A percentile compares a stretch with the other conserved stretches of the same genome.
These are phyloP conservation scores for Danaus plexippus DNA, from an alignment of 1,140 invertebrate species.

Conservation along the genomic window DNA sequence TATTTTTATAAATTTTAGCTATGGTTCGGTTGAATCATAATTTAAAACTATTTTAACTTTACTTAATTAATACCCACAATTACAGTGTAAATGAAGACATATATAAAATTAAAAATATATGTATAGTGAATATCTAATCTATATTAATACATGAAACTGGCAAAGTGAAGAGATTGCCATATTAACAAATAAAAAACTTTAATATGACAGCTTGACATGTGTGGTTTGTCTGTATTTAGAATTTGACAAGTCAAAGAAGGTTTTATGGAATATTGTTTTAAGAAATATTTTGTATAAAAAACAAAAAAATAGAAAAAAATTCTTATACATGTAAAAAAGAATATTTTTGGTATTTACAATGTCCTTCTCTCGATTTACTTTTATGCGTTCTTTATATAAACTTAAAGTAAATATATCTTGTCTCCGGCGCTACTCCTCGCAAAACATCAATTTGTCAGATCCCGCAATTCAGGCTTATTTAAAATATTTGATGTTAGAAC, in stretches of 20 bases:
- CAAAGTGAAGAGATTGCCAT: too few species aligned
- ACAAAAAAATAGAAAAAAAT: slow-evolving; percentile 6
- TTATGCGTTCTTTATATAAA: slow-evolving; percentile 31
- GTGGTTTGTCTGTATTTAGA: slow-evolving; percentile 6
- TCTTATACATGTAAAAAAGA: slow-evolving; percentile 2
- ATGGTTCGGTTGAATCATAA: too few species aligned
- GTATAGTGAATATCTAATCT: too few species aligned
- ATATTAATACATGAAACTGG: too few species aligned
- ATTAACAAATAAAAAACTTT: too few species aligned
- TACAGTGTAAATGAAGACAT: too few species aligned
- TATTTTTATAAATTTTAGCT: too few species aligned
- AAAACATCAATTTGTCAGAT: slow-evolving; percentile 55
- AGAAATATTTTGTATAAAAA: slow-evolving; percentile 4
- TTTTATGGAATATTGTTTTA: neutral
- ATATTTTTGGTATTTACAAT: slow-evolving; percentile 20
- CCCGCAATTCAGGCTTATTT: slow-evolving; percentile 53
- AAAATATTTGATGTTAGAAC: slow-evolving; percentile 52
- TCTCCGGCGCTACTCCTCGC: slow-evolving; percentile 36
- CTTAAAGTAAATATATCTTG: slow-evolving; percentile 22
- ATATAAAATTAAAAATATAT: too few species aligned
- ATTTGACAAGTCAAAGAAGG: slow-evolving; percentile 1
- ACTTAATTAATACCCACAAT: too few species aligned
- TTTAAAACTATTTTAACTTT: too few species aligned
- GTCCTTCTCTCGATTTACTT: slow-evolving; percentile 36
- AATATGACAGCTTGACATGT: neutral